Conservation (phyloP, 2,888 invertebrate species). For the Ctenicera cuprea region DNA sequence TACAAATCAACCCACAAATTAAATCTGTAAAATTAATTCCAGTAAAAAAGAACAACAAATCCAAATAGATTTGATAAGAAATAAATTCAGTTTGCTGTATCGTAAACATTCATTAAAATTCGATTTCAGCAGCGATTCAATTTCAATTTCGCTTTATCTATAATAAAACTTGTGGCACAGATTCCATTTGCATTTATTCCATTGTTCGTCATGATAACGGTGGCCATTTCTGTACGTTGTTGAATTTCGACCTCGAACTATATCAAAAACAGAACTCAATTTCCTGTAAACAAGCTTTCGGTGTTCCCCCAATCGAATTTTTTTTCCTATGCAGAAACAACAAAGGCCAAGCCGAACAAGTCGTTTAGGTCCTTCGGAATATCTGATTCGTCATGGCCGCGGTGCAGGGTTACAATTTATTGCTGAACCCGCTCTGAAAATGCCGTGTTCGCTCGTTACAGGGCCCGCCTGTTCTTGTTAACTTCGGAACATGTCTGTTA, state of each 20-base stretch:
- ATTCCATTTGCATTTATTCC: not conserved
- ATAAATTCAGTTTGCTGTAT: not conserved
- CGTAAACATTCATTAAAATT: slow-evolving; percentile 21
- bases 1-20: not conserved
- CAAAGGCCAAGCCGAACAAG: slow-evolving; percentile 36
- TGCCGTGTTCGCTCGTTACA: slow-evolving; percentile 59
- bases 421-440: slow-evolving; percentile 51
- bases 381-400: slow-evolving; percentile 58
- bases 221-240: not conserved
- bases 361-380: slow-evolving; percentile 33
- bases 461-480: slow-evolving; percentile 62
- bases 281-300: no score
- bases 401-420: slow-evolving; percentile 60
- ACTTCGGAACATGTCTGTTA: slow-evolving; percentile 66
- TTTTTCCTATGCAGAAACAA: slow-evolving; percentile 7
- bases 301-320: not conserved
- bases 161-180: not conserved
- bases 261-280: not conserved
- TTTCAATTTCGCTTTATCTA: slow-evolving; percentile 15
- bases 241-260: slow-evolving; percentile 5
- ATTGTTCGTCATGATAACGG: not conserved
- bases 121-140: not conserved
- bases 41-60: not conserved
- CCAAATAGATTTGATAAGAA: slow-evolving; percentile 13
- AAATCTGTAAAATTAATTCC: not conserved